Base-by-base conservation (phyloP, 2,888 invertebrate species). In the Dolichomitus sp. region DNA sequence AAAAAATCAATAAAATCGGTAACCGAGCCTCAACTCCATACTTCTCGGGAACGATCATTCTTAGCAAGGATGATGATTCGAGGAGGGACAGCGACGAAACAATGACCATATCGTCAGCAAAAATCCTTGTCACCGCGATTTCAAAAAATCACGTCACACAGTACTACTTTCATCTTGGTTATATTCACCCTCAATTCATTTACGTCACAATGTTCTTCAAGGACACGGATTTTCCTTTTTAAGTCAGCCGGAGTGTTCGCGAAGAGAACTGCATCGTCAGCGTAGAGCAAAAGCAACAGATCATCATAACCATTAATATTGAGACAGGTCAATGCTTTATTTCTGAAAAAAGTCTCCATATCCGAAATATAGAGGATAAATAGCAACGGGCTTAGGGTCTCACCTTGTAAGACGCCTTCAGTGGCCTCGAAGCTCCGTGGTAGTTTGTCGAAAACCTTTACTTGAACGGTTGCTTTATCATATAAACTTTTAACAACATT, bases 91-190 rank as follows among this genome's bases (percentile, higher is more conserved):
- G 2, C 37, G 37, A 37, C 37, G 37, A 37, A 37, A 37, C 37
- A 37, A 37, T 37, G 37, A 37, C 37, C 11, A 37, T 37, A 37
- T 37, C 37, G 37, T 37, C 37, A 37, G 37, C 37, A 37, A 37
- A 37, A 37, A 37, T 37, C 37, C 37, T 37, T 37, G 6, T 37
- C 0, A 37, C 37, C 4, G 37, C 37, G 37, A 37, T 37, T 37
- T 37, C 37, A 37, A 37, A 37, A 37, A 50, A 17, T 23, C 23
- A 23, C 23, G 23, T 23, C 23, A 23, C 23, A 23, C n/a, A n/a
- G n/a, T n/a, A n/a, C n/a, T n/a, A 87, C 81, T 76, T 87, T 88
- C 27, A 84, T 85, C 70, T 86, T 87, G 1, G 19, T 42, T 57
- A 85, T 37, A 61, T 87, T 87, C 4, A 88, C 80, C 57, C 19